Evolutionary conservation across 2,113 vertebrate genomes (phyloP), one percentile per base, ranked within the genome.

Genomic region (Bubo blakistoni): DNA sequence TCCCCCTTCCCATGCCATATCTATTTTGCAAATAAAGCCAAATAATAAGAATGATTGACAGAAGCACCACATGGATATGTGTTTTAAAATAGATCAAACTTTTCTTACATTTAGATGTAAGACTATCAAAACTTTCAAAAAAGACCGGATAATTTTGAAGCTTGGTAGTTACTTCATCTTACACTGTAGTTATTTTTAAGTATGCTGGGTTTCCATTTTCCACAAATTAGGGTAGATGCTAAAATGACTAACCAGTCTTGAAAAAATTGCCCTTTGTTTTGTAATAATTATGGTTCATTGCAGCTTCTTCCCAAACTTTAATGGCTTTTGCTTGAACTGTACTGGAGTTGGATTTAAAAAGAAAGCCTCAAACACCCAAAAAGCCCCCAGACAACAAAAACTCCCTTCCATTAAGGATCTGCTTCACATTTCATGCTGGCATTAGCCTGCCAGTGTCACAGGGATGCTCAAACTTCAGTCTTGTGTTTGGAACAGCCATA

Each of bases 1-100:
- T 14, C 14, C 51, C 25, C 26, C 51, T 21, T 47, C 46, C 46
- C 46, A 21, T 17, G 44, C 44, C 9, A 2, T 27, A 57, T 49
- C 30, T 73, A 7, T 59, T 83, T 90, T 76, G 29, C 30, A 80
- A 70, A 82, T 61, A 57, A 92, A 67, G 20, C 10, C 36, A 66
- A 66, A 26, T 55, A 73, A 32, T 32, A 67, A 71, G n/a, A 71
- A 40, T 16, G 11, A 22, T 47, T 72, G 49, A n/a, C 52, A 65
- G 61, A 94, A 67, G 18, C n/a, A 40, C 24, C 18, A 40, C 7
- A 3, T 47, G 17, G 40, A 38, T 55, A 13, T 0, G 0, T 54
- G 10, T 46, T 72, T 80, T 91, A 61, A 94, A 83, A 38, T 20
- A 57, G 14, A 27, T 66, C 1, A 63, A 36, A 27, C 3, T 74